These are phyloP conservation scores for Cecidostiba fungosa DNA, from an alignment of 2,888 invertebrate genomes.

Conservation along the genomic window DNA sequence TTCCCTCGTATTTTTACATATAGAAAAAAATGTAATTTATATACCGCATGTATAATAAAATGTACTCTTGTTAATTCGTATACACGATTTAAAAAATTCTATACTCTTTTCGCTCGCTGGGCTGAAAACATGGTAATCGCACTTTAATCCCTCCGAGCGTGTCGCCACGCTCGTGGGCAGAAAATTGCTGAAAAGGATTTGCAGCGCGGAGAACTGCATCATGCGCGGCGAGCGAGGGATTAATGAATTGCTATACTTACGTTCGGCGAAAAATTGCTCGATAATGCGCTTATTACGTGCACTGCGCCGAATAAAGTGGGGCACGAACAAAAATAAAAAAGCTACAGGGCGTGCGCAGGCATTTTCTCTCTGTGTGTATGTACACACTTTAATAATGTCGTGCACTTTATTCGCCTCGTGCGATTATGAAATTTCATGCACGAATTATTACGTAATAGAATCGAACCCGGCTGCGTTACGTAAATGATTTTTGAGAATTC, in stretches of 20 bases:
- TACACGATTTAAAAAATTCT: not conserved
- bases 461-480: slow-evolving; percentile 30
- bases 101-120: not conserved
- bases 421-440: slow-evolving; percentile 56
- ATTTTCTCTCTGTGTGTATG: not conserved
- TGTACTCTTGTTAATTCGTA: too few relatives aligned
- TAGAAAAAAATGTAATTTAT: not conserved
- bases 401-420: slow-evolving; percentile 41
- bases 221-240: too few relatives aligned
- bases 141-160: not conserved
- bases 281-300: slow-evolving; percentile 31
- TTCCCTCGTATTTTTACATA: not conserved
- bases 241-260: slow-evolving; percentile 35
- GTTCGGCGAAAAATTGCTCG: slow-evolving; percentile 32
- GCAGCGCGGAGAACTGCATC: not conserved
- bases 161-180: not conserved
- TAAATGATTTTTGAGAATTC: slow-evolving; percentile 24
- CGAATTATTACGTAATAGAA: slow-evolving; percentile 52
- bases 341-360: not conserved
- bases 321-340: not conserved
- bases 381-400: slow-evolving; percentile 38
- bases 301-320: not conserved
- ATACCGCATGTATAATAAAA: not conserved
- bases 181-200: slow-evolving; percentile 10
- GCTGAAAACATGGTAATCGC: not conserved